Conservation (phyloP, 2,113 vertebrate genomes). For the Australoheros scitulus region DNA sequence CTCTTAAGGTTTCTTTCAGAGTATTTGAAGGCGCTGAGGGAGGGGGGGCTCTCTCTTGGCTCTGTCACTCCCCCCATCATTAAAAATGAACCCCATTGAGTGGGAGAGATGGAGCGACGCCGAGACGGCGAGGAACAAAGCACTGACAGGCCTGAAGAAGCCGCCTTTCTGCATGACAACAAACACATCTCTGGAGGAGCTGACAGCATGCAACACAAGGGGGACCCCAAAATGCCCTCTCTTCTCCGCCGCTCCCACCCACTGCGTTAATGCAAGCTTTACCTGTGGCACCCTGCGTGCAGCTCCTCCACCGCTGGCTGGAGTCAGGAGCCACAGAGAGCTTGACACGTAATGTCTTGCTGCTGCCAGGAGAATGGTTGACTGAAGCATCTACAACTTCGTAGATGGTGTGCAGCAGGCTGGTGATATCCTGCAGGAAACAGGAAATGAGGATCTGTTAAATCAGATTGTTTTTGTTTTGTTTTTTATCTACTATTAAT, state of each 20-base stretch:
- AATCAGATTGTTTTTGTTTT: not conserved
- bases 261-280: slow-evolving; percentile 18
- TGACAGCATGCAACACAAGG: slow-evolving; percentile 56
- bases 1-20: slow-evolving; percentile 78
- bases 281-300: slow-evolving; percentile 86
- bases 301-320: slow-evolving; percentile 88
- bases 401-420: slow-evolving; percentile 97
- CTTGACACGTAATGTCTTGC: slow-evolving; percentile 95
- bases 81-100: slow-evolving; percentile 80
- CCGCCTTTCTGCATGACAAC: slow-evolving; percentile 69
- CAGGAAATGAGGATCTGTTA: not conserved
- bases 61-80: slow-evolving; percentile 73
- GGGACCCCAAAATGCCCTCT: slow-evolving; percentile 46
- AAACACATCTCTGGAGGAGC: slow-evolving; percentile 63
- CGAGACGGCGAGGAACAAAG: slow-evolving; percentile 65
- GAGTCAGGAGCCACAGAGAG: slow-evolving; percentile 94
- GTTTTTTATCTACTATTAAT: not conserved
- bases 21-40: slow-evolving; percentile 70
- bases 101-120: slow-evolving; percentile 66
- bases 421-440: slow-evolving; percentile 91
- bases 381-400: slow-evolving; percentile 97
- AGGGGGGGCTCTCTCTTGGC: slow-evolving; percentile 56
- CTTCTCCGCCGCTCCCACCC: slow-evolving; percentile 18
- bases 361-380: slow-evolving; percentile 95
- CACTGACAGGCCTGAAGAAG: slow-evolving; percentile 72